Evolutionary conservation across 2,797 vertebrate genomes (phyloP).

Genomic region (Cyclura pinguis): DNA sequence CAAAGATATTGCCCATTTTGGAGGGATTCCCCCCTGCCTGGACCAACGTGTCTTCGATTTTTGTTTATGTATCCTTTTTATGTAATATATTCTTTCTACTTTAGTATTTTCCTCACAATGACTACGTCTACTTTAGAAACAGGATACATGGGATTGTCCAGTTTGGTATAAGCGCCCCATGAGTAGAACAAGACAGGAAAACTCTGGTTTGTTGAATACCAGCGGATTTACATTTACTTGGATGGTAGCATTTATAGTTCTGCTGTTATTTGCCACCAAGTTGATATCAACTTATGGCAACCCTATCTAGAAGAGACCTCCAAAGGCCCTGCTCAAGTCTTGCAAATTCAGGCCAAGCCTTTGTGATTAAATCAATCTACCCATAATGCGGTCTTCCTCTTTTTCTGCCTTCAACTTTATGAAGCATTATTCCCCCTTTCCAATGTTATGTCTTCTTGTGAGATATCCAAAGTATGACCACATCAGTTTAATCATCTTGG

Average conservation of each 20-base stretch:
- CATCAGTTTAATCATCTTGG: not conserved
- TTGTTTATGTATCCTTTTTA: not conserved
- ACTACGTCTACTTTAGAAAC: conserved; percentile 19
- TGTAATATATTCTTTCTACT: conserved; percentile 36
- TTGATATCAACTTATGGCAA: not conserved
- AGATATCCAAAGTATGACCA: not conserved
- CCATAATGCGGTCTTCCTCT: not conserved
- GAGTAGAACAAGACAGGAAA: not conserved
- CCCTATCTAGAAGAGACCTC: too few species aligned
- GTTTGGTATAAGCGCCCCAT: not conserved
- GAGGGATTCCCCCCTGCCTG: too few species aligned
- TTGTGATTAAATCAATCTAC: too few species aligned
- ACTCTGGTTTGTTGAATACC: not conserved
- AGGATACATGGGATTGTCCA: not conserved
- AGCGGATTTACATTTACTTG: not conserved
- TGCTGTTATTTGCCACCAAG: not conserved
- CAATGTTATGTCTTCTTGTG: not conserved
- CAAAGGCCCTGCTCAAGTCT: too few species aligned
- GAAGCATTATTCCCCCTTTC: not conserved
- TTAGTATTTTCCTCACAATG: conserved; percentile 26
- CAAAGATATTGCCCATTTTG: too few species aligned
- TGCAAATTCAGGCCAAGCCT: too few species aligned
- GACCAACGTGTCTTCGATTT: too few species aligned
- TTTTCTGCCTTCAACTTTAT: not conserved
- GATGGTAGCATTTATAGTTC: not conserved